Conservation (phyloP, 2,797 vertebrate species). For the Apodemus agrarius region DNA sequence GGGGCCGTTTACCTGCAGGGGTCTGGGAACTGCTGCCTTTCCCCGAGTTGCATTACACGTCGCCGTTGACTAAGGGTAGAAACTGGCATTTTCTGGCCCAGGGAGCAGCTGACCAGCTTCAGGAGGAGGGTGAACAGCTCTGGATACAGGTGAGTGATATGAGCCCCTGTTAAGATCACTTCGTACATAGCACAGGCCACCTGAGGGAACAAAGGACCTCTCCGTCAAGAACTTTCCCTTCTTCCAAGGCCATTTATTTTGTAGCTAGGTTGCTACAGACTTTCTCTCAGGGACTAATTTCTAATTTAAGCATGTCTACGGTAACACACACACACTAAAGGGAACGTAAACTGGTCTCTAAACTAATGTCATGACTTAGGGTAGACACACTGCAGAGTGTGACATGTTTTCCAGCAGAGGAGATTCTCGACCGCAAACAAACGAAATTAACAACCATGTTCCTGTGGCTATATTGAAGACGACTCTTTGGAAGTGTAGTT, state of each 20-base stretch:
- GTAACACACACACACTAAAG: neutral
- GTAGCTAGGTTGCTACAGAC: neutral
- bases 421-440: neutral
- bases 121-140: slow-evolving; percentile 77
- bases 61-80: slow-evolving; percentile 9
- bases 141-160: slow-evolving; percentile 60
- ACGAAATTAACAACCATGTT: neutral
- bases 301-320: neutral
- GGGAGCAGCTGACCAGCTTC: slow-evolving; percentile 76
- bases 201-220: slow-evolving; percentile 49
- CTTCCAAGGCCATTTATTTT: neutral
- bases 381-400: neutral
- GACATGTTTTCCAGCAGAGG: neutral
- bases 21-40: slow-evolving; percentile 60
- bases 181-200: slow-evolving; percentile 80
- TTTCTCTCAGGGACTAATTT: neutral
- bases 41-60: slow-evolving; percentile 55
- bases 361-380: neutral
- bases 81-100: slow-evolving; percentile 72
- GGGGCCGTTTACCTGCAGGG: slow-evolving; percentile 75
- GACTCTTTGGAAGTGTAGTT: slow-evolving; percentile 14
- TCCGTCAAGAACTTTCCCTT: neutral
- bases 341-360: neutral
- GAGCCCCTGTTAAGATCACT: slow-evolving; percentile 57
- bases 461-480: neutral